phyloP scores from a whole-genome alignment of 2,113 vertebrate genomes.

The Boulengerochromis microlepis region DNA sequence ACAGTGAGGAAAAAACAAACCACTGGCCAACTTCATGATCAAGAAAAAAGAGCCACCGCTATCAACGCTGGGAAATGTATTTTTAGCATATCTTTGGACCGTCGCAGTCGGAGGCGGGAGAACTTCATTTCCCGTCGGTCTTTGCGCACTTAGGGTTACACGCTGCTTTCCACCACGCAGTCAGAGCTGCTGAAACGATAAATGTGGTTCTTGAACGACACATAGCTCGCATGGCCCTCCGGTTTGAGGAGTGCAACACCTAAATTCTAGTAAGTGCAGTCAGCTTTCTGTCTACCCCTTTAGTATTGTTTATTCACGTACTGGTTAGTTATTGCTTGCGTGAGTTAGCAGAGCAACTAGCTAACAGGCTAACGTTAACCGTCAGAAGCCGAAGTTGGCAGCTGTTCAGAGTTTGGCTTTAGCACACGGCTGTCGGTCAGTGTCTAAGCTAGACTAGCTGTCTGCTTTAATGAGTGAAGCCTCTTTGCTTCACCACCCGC shows the following conservation, averaged over 20 bases:
- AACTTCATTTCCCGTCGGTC: slow-evolving; percentile 51
- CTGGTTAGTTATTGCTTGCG: neutral
- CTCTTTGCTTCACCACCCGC: neutral
- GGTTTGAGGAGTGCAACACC: neutral
- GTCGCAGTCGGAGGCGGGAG: rapidly evolving
- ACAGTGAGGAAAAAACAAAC: neutral
- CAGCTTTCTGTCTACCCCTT: neutral
- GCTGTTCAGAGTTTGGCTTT: neutral
- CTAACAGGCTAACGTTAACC: neutral
- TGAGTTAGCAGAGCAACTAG: neutral
- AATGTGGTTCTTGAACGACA: slow-evolving; percentile 33
- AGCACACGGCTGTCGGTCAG: neutral
- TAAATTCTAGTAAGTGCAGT: slow-evolving; percentile 3
- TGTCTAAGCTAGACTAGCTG: neutral
- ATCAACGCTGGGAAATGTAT: neutral
- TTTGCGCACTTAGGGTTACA: neutral
- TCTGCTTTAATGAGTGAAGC: neutral
- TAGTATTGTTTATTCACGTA: neutral
- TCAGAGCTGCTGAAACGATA: neutral
- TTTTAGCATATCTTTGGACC: rapidly evolving
- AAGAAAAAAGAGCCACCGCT: neutral
- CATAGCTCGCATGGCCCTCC: slow-evolving; percentile 1
- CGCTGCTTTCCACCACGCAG: slow-evolving; percentile 21
- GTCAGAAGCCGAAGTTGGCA: slow-evolving; percentile 38
- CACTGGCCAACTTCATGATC: neutral